A percentile compares a stretch with the other conserved stretches of the same genome.
These are phyloP conservation scores for Pipistrellus kuhlii DNA, from an alignment of 2,797 vertebrate genomes.

Conservation along the genomic window DNA sequence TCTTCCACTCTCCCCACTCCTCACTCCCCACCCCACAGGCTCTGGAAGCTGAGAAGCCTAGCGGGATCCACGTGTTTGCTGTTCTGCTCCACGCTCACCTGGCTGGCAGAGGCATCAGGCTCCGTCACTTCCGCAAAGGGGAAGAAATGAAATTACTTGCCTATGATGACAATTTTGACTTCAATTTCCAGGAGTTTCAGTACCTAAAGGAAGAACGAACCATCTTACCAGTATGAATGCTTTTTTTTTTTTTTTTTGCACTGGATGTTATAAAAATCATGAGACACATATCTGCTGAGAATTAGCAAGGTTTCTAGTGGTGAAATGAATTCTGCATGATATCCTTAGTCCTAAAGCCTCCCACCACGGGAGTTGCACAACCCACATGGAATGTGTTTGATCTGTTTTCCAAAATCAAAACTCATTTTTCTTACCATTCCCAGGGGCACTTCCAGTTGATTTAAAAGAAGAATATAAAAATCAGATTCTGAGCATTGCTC, in stretches of 20 bases:
- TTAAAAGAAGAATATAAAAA: constrained; percentile 37
- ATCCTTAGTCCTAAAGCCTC: background rate
- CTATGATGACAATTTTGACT: constrained; percentile 92
- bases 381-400: constrained; percentile 66
- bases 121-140: constrained; percentile 90
- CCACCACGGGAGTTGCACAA: constrained; percentile 49
- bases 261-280: background rate
- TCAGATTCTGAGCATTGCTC: background rate
- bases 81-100: constrained; percentile 93
- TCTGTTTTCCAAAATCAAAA: constrained; percentile 66
- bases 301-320: constrained; percentile 18
- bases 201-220: constrained; percentile 91
- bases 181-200: constrained; percentile 95
- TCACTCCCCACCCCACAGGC: constrained; percentile 84
- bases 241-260: constrained; percentile 43
- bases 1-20: background rate
- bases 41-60: constrained; percentile 90
- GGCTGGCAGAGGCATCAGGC: constrained; percentile 90
- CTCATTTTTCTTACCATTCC: constrained; percentile 60
- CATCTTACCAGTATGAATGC: constrained; percentile 89
- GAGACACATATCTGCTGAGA: background rate
- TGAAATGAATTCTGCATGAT: background rate
- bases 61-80: constrained; percentile 91
- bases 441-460: constrained; percentile 15
- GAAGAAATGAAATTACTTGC: constrained; percentile 90